Evolutionary conservation across 2,113 vertebrate species (phyloP).

Genomic region (Leucopsar rothschildi): DNA sequence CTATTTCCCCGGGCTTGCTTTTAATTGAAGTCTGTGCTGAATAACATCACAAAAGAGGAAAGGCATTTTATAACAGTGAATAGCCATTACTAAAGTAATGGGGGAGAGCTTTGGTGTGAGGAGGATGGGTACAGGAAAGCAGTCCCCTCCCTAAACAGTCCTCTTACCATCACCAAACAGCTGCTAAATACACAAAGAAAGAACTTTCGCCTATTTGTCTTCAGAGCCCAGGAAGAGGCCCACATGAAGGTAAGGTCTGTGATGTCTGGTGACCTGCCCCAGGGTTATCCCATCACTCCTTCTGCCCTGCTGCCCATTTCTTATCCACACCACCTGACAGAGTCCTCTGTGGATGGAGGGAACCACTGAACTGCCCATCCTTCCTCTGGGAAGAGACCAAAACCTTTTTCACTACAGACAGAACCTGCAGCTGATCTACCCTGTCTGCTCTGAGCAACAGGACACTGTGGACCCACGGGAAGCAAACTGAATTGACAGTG

Average conservation of each 20-base stretch:
- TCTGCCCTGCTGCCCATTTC: not conserved
- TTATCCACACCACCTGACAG: not conserved
- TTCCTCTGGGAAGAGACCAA: not conserved
- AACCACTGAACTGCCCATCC: accelerated
- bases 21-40: conserved; percentile 41
- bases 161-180: not conserved
- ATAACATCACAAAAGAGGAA: not conserved
- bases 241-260: not conserved
- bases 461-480: accelerated
- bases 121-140: not conserved
- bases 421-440: not conserved
- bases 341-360: not conserved
- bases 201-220: not conserved
- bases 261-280: not conserved
- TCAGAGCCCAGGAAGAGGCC: not conserved
- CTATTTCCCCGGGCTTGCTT: not conserved
- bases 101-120: not conserved
- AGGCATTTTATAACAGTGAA: not conserved
- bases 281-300: not conserved
- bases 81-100: not conserved
- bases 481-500: not conserved
- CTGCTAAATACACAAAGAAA: not conserved
- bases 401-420: not conserved
- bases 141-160: not conserved
- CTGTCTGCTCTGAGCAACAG: not conserved